A percentile compares a stretch with the other conserved stretches of the same genome.
These are phyloP conservation scores for Balaeniceps rex DNA, from an alignment of 2,113 vertebrate species.

Conservation along the genomic window DNA sequence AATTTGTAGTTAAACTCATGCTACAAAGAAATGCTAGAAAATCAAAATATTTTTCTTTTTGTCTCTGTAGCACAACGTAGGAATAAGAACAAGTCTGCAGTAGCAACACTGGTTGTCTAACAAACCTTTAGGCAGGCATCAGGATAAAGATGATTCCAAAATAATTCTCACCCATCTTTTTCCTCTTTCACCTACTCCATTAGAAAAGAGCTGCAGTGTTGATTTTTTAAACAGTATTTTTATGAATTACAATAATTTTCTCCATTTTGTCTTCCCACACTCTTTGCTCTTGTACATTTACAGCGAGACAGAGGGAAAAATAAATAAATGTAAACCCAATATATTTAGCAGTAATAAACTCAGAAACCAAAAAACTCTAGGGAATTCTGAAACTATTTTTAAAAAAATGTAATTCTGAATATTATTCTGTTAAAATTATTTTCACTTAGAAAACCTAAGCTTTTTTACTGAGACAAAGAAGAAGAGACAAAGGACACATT, in stretches of 20 bases:
- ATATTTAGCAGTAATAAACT: neutral
- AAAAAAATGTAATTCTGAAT: neutral
- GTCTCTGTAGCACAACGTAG: neutral
- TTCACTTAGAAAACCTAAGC: neutral
- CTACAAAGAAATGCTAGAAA: neutral
- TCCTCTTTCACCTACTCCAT: neutral
- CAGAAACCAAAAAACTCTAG: neutral
- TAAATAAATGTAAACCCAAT: neutral
- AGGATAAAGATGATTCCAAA: neutral
- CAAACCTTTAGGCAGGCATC: neutral
- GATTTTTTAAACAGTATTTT: neutral
- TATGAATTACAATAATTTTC: neutral
- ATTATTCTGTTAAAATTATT: neutral
- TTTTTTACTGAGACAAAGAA: neutral
- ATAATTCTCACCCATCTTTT: neutral
- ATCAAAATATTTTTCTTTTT: neutral
- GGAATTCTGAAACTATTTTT: neutral
- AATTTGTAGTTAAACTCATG: neutral
- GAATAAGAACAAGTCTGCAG: neutral
- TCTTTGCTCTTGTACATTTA: neutral
- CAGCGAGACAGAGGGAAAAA: fast-evolving
- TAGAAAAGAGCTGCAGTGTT: neutral
- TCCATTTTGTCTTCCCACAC: neutral
- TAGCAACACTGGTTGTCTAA: neutral
- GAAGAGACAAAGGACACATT: neutral